Evolutionary conservation across 2,888 invertebrate species (phyloP).

Genomic region (Ichneumoninae sp.): DNA sequence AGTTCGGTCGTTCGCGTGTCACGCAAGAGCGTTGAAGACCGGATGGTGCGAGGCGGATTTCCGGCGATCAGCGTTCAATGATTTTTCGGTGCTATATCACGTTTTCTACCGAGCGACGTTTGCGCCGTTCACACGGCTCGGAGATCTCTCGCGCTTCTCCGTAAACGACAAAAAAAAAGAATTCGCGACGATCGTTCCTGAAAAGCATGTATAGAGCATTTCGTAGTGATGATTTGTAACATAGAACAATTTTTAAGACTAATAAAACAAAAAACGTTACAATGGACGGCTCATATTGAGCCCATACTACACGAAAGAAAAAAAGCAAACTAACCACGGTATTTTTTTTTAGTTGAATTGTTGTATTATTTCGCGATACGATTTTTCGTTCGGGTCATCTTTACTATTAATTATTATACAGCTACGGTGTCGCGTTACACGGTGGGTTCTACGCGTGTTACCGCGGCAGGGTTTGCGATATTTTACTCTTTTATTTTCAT

Average conservation of each 20-base stretch:
- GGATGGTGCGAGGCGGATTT: constrained; percentile 50
- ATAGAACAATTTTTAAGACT: constrained; percentile 77
- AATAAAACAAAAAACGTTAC: constrained; percentile 65
- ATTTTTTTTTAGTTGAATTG: constrained; percentile 78
- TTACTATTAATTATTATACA: constrained; percentile 18
- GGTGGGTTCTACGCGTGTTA: constrained; percentile 15
- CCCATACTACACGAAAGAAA: constrained; percentile 71
- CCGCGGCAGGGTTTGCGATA: background rate
- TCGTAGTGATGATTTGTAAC: constrained; percentile 72
- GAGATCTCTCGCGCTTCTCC: constrained; percentile 23
- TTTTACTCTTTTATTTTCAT: background rate
- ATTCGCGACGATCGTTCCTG: constrained; percentile 2
- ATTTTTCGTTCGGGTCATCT: constrained; percentile 35
- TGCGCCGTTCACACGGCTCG: constrained; percentile 6
- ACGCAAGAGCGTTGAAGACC: constrained; percentile 12
- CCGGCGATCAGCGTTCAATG: constrained; percentile 44
- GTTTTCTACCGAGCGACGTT: constrained; percentile 12
- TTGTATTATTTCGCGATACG: constrained; percentile 72
- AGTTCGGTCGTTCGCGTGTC: constrained; percentile 28
- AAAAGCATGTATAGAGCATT: constrained; percentile 68
- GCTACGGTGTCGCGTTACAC: constrained; percentile 9
- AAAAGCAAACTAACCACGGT: constrained; percentile 67
- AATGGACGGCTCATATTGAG: constrained; percentile 82
- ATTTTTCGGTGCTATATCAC: constrained; percentile 35
- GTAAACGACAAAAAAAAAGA: constrained; percentile 14